Conservation (phyloP, 2,797 vertebrate species). For the Ctenopoma kingsleyae region DNA sequence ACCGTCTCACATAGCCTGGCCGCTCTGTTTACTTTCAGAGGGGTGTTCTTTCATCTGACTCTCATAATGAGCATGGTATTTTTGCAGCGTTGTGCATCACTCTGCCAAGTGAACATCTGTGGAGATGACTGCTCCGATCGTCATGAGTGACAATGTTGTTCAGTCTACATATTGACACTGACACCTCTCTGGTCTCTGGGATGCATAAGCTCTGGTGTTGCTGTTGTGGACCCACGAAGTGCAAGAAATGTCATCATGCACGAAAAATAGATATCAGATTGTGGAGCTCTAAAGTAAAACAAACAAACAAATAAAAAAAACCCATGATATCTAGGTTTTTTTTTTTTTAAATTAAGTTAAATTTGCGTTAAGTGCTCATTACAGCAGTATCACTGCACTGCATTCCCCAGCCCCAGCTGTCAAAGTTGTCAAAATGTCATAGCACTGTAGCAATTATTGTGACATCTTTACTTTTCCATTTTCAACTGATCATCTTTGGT, state of each 20-base stretch:
- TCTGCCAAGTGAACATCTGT: constrained; percentile 69
- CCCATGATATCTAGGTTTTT: too few relatives aligned
- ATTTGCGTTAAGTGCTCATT: constrained; percentile 33
- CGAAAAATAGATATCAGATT: background rate
- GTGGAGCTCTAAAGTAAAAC: background rate
- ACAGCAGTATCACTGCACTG: constrained; percentile 13
- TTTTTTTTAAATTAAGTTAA: too few relatives aligned
- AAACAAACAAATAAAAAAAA: background rate
- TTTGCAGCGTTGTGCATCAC: constrained; percentile 21
- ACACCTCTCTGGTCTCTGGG: constrained; percentile 52
- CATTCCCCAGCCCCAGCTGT: constrained; percentile 17
- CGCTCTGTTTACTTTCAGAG: constrained; percentile 38
- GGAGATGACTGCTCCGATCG: constrained; percentile 28
- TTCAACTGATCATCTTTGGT: constrained; percentile 23
- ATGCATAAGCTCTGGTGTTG: constrained; percentile 16
- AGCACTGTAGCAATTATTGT: constrained; percentile 22
- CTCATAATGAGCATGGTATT: constrained; percentile 50
- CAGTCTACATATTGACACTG: constrained; percentile 34
- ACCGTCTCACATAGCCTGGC: constrained; percentile 34
- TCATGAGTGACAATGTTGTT: constrained; percentile 25
- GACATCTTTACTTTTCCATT: constrained; percentile 20
- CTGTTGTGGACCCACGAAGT: constrained; percentile 12
- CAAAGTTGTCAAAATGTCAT: constrained; percentile 41
- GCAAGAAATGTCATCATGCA: constrained; percentile 16
- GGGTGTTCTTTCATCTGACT: constrained; percentile 29